These are phyloP conservation scores for Agrenia bidenticulata DNA, from an alignment of 2,888 invertebrate species.

Conservation along the genomic window DNA sequence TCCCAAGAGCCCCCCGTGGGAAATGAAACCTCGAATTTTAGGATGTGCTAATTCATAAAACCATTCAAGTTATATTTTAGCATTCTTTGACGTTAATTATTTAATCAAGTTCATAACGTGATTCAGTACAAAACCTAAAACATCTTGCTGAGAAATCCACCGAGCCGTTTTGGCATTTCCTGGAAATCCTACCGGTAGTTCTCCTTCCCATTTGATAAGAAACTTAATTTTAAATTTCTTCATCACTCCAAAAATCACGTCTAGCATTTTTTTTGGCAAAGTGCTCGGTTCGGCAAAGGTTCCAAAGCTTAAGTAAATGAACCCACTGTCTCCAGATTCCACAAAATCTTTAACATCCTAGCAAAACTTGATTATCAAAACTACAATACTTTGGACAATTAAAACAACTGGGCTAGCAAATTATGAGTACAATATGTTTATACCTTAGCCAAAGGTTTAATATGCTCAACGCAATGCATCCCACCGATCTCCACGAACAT, in stretches of 20 bases:
- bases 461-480: slow-evolving; percentile 23
- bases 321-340: slow-evolving; percentile 33
- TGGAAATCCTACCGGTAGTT: slow-evolving; percentile 26
- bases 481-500: slow-evolving; percentile 32
- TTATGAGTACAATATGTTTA: background rate
- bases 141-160: slow-evolving; percentile 46
- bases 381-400: background rate
- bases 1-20: slow-evolving; percentile 37
- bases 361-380: background rate
- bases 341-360: slow-evolving; percentile 24
- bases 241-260: slow-evolving; percentile 71
- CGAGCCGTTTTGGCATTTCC: slow-evolving; percentile 29
- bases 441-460: slow-evolving; percentile 33
- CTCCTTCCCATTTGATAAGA: slow-evolving; percentile 41
- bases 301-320: slow-evolving; percentile 49
- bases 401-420: background rate
- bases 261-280: slow-evolving; percentile 73
- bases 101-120: too few relatives aligned
- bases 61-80: too few relatives aligned
- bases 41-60: slow-evolving; percentile 25
- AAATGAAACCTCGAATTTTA: slow-evolving; percentile 40
- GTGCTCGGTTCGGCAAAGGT: slow-evolving; percentile 61
- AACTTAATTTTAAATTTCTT: slow-evolving; percentile 26
- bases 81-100: too few relatives aligned
- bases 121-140: too few relatives aligned